These are phyloP conservation scores for Ochlodes sylvanus DNA, from an alignment of 2,888 invertebrate species.

Conservation along the genomic window DNA sequence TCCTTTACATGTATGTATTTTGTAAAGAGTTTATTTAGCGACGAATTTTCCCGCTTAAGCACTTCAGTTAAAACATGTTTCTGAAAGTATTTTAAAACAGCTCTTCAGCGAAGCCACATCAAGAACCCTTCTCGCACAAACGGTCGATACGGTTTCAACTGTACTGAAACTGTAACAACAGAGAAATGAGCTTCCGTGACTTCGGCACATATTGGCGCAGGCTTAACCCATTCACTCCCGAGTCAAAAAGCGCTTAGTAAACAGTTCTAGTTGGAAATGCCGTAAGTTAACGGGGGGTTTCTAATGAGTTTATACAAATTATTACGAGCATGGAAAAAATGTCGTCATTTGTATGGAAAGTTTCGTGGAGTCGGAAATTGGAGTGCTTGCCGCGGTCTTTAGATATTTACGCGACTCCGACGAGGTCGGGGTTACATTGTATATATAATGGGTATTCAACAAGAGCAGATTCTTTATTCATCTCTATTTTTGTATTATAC, in stretches of 20 bases:
- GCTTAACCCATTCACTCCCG: conserved; percentile 50
- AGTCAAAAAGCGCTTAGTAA: conserved; percentile 37
- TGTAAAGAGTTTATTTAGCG: too few relatives aligned
- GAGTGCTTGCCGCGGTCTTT: conserved; percentile 28
- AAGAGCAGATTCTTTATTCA: too few relatives aligned
- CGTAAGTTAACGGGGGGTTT: conserved; percentile 23
- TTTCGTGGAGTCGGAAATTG: conserved; percentile 34
- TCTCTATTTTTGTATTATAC: too few relatives aligned
- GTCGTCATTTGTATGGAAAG: conserved; percentile 30
- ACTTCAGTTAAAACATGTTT: background rate
- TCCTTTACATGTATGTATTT: background rate
- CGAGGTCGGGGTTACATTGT: conserved; percentile 1
- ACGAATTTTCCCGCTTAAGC: too few relatives aligned
- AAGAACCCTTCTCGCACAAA: conserved; percentile 3
- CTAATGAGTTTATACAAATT: conserved; percentile 35
- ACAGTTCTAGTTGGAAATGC: conserved; percentile 37
- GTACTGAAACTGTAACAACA: conserved; percentile 42
- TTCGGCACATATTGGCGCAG: conserved; percentile 48
- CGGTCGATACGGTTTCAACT: conserved; percentile 33
- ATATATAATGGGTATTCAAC: background rate
- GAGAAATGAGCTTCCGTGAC: conserved; percentile 51
- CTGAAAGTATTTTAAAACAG: background rate
- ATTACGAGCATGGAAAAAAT: conserved; percentile 32
- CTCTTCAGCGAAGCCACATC: background rate
- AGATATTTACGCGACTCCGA: background rate